Base-by-base conservation (phyloP, 2,113 vertebrate genomes). In the Lates calcarifer region DNA sequence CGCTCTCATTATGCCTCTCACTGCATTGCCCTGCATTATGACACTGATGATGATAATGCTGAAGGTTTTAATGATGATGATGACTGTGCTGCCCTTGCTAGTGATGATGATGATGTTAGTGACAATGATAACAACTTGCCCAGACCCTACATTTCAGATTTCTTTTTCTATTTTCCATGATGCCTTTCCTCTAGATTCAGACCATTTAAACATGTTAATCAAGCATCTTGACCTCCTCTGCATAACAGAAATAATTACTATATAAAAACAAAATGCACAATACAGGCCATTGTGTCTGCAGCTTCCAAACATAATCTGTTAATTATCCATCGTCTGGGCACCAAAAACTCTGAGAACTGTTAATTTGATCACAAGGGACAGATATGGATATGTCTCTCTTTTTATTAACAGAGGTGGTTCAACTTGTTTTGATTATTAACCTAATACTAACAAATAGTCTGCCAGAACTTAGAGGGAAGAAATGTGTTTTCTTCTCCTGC, bases 21-120 rank as follows among this genome's bases (percentile, higher is more conserved):
- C 84, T 91, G 88, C 91, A 86, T 90, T 86, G 62, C 71, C 78
- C 87, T 92, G 92, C 91, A 92, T 91, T 90, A 35, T 92, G 86
- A 90, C 22, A 10, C 58, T 82, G 76, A 87, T 66, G 71, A 87
- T 81, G 71, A 70, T 74, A 41, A 84, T 78, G 45, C 73, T 69
- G 56, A 58, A 65, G 51, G 26, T 77, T 83, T 63, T 74, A 81
- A 77, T 84, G 4, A 56, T 57, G 79, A 81, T 62, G 61, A 68
- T 65, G 74, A 66, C n/a, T 69, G 53, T 69, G 28, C 58, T 90
- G 84, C 77, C 69, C 67, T 66, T 84, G 77, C 64, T 66, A 73
- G 49, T 79, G 61, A 65, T 64, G 79, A 79, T 79, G 55, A 75
- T 57, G 51, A 53, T 56, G 51, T 37, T 72, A 51, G 53, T 90